These are phyloP conservation scores for Mesoclemmys tuberculata DNA, from an alignment of 2,113 vertebrate genomes.

Conservation along the genomic window DNA sequence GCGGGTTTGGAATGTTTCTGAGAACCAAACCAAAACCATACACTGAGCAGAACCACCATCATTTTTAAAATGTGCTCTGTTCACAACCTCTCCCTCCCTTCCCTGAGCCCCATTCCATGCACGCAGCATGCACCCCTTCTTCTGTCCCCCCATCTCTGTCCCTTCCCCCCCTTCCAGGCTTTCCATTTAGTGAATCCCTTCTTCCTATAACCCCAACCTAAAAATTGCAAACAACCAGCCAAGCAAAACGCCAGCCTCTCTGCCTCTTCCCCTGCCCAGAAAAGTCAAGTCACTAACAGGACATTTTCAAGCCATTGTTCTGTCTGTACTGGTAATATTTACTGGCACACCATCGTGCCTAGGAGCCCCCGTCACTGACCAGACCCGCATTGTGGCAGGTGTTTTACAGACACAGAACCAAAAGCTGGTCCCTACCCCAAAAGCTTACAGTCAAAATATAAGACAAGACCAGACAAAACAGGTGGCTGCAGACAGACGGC, in stretches of 20 bases:
- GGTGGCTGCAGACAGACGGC: background rate
- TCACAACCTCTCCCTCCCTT: too few relatives aligned
- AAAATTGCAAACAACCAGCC: background rate
- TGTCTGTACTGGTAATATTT: background rate
- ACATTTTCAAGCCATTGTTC: background rate
- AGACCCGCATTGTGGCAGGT: too few relatives aligned
- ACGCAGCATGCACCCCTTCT: too few relatives aligned
- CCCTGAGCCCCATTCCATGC: too few relatives aligned
- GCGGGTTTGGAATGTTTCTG: too few relatives aligned
- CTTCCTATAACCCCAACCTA: background rate
- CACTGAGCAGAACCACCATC: background rate
- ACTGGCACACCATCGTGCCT: too few relatives aligned
- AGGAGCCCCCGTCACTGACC: too few relatives aligned
- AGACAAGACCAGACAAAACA: background rate
- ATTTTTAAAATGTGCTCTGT: too few relatives aligned
- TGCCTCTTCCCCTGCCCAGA: too few relatives aligned
- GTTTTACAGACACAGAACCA: background rate
- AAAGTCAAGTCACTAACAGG: too few relatives aligned
- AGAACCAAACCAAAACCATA: background rate
- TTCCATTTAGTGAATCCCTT: background rate
- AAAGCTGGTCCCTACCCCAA: background rate
- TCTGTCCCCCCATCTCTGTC: background rate
- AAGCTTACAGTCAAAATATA: background rate
- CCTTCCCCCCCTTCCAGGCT: background rate
- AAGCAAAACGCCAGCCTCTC: background rate